These are phyloP conservation scores for Gnatocerus cornutus DNA, from an alignment of 2,888 invertebrate genomes.

Conservation along the genomic window DNA sequence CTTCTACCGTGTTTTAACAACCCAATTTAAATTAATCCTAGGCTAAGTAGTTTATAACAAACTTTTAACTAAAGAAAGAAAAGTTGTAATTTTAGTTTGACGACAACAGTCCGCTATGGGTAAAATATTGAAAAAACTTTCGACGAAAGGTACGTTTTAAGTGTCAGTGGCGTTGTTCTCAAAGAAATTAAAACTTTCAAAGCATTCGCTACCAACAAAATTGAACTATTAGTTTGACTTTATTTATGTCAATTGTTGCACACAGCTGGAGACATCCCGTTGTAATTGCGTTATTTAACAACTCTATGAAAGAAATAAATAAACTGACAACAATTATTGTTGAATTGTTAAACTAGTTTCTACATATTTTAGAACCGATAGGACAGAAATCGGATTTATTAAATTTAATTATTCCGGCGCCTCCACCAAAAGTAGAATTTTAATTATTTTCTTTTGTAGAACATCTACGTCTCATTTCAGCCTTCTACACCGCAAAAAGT, in stretches of 20 bases:
- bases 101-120: background rate
- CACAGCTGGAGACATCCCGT: background rate
- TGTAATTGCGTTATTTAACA: background rate
- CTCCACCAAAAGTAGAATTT: constrained; percentile 9
- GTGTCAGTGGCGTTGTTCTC: background rate
- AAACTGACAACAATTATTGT: too few species aligned
- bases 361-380: background rate
- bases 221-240: background rate
- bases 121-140: too few species aligned
- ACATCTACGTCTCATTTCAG: too few species aligned
- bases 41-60: constrained; percentile 1
- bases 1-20: background rate
- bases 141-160: too few species aligned
- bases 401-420: constrained; percentile 17
- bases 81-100: background rate
- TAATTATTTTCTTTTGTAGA: too few species aligned
- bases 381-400: too few species aligned
- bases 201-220: background rate
- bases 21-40: constrained; percentile 1
- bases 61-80: background rate
- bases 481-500: too few species aligned
- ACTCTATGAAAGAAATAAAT: background rate
- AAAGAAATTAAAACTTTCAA: background rate
- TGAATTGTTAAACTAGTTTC: too few species aligned
- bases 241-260: background rate